Base-by-base conservation (phyloP, 1,140 invertebrate species). In the Temnothorax curvispinosus region DNA sequence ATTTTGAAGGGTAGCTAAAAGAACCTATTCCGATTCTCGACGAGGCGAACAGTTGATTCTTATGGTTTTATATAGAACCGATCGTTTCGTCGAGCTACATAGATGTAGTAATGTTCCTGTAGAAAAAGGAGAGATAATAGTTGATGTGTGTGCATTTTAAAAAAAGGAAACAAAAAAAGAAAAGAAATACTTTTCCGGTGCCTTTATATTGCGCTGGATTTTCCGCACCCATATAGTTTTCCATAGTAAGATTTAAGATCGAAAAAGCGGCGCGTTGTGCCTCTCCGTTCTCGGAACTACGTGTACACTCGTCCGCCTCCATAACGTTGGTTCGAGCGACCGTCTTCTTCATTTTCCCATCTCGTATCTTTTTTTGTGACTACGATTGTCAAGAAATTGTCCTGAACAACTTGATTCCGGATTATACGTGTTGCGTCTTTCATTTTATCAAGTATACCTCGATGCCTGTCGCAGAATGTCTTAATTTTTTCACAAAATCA, bases 191-290 rank as follows among this genome's bases (percentile, higher is more conserved):
- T 87, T 90, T 85, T 89, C 91, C 91, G 77, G 90, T 92, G 91
- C 91, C 91, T 92, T 92, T 87, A 65, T 77, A 90, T 92, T 90
- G 91, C 90, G 90, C 90, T 92, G 91, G 91, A 90, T 86, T 85
- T 88, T 86, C 56, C 77, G 86, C 69, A 88, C 58, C 81, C 60
- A 78, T 85, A 89, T 82, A 89, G 58, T 91, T 85, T 90, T 75
- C 90, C 75, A 90, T 74, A 65, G 56, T 89, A 62, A 81, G 58
- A 41, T 86, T 50, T 72, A 89, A 84, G 69, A 81, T 84, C 80
- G 44, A 62, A 62, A 84, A 62, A 88, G 85, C 80, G 74, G 71
- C 88, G 71, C 85, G 81, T 87, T 77, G 85, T 91, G 80, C 80
- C 58, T 85, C 72, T 88, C 76, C 87, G 32, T 87, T 88, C 85